Evolutionary conservation across 2,113 vertebrate species (phyloP).

Genomic region (Nothoprocta perdicaria): DNA sequence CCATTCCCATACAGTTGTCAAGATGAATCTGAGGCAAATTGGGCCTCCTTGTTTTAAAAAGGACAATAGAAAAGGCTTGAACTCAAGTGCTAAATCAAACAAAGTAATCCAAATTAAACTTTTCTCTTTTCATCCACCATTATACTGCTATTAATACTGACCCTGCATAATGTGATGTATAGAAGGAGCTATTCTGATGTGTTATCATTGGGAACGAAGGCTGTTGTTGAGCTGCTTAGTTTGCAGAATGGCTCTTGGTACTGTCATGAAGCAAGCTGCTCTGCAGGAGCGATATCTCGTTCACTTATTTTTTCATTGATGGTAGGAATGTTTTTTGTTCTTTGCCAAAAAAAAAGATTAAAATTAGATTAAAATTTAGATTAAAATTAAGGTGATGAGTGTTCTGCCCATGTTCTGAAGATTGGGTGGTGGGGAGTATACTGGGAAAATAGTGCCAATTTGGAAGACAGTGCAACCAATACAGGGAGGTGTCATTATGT

Average conservation of each 20-base stretch:
- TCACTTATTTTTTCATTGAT: not conserved
- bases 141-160: not conserved
- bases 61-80: not conserved
- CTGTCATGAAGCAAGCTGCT: not conserved
- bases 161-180: not conserved
- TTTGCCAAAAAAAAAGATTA: too few relatives aligned
- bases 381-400: not conserved
- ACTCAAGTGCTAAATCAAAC: not conserved
- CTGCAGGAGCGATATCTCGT: not conserved
- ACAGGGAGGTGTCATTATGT: not conserved
- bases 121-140: not conserved
- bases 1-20: not conserved
- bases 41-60: not conserved
- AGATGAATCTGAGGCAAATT: not conserved
- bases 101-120: not conserved
- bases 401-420: not conserved
- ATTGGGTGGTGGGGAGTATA: too few relatives aligned
- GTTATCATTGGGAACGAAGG: not conserved
- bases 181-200: not conserved
- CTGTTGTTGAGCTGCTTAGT: not conserved
- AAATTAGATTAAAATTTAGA: not conserved
- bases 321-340: not conserved
- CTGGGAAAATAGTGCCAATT: not conserved
- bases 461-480: not conserved
- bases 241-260: not conserved